Evolutionary conservation across 2,797 vertebrate genomes (phyloP), one percentile per base, ranked within the genome.

Genomic region (Florisuga fusca): DNA sequence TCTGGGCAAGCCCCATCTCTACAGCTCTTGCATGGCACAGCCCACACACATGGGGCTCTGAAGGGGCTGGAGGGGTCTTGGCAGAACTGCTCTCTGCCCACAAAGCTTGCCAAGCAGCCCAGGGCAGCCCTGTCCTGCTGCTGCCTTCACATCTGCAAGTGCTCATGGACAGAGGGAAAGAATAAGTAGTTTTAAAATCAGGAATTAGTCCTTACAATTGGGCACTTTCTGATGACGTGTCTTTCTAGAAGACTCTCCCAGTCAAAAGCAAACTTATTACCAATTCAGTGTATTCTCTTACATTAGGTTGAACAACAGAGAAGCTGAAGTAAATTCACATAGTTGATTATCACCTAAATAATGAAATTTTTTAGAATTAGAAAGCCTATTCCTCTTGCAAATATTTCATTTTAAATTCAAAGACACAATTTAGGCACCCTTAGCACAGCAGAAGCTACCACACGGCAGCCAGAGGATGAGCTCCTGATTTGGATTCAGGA

Each of bases 261-360:
- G 26, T 75, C 51, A 88, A 86, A 86, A 86, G 26, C 54, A 90
- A 91, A 27, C 53, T 75, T 61, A 84, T 78, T 72, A 86, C 43
- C 14, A 55, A 54, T 84, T 81, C 57, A 50, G 22, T 23, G 22
- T 50, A 50, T 50, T 50, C 22, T 50, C 48, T 50, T 12, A 23
- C 25, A 50, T 50, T 50, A 50, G 48, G 48, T 50, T 25, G 22
- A 50, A 50, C 46, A 11, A 80, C 74, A 62, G 74, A 76, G 63
- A 34, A 75, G 46, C 64, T 81, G 62, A 84, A 43, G 59, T 83
- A 81, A 78, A 88, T 26, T 75, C 54, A 68, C 46, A 19, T 72
- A 45, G 34, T 14, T 54, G 45, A 27, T 27, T 63, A 48, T 71
- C 57, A 81, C 50, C 43, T 58, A 78, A 92, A 81, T 81, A 67